phyloP scores from a whole-genome alignment of 1,140 invertebrate genomes.

The Leptonema lineaticorne region DNA sequence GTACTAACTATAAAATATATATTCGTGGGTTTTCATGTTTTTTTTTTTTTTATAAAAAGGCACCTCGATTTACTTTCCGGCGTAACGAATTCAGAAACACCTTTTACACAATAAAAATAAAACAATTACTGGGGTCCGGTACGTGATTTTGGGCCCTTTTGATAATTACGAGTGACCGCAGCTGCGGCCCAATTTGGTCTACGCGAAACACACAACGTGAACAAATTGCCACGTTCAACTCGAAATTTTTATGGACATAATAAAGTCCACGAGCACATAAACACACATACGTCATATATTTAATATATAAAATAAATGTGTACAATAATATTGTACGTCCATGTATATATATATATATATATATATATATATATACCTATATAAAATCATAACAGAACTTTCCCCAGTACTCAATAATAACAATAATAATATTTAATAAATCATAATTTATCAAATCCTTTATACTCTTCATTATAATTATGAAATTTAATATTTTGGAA shows the following conservation, averaged over 20 bases:
- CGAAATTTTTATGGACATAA: too few relatives aligned
- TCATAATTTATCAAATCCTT: too few relatives aligned
- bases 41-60: not conserved
- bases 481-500: too few relatives aligned
- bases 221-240: constrained; percentile 4
- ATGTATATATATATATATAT: not conserved
- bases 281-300: too few relatives aligned
- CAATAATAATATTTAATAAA: too few relatives aligned
- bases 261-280: too few relatives aligned
- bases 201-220: constrained; percentile 8
- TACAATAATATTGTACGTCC: too few relatives aligned
- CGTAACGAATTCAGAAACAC: constrained; percentile 17
- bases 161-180: constrained; percentile 8
- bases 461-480: too few relatives aligned
- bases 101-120: constrained; percentile 20
- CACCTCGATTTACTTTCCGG: not conserved
- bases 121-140: constrained; percentile 16
- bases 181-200: constrained; percentile 13
- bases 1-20: not conserved
- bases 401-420: too few relatives aligned
- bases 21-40: not conserved
- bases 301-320: too few relatives aligned
- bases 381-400: too few relatives aligned
- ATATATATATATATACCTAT: not conserved
- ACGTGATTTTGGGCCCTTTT: constrained; percentile 22